Base-by-base conservation (phyloP, 2,888 invertebrate genomes). In the Scaptomyza flava region DNA sequence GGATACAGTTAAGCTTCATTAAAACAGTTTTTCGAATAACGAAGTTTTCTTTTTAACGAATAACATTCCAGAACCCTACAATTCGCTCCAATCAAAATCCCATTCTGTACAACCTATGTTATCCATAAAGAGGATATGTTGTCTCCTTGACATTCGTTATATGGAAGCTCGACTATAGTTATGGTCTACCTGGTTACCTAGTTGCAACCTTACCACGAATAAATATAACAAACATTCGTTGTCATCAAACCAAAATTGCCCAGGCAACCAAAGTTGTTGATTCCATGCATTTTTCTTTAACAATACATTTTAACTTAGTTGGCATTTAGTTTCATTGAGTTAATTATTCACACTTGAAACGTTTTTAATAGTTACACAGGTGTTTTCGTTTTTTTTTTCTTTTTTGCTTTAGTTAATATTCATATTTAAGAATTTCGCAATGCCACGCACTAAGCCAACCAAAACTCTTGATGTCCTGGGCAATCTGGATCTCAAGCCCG, bases 371-470 rank as follows among this genome's bases (percentile, higher is more conserved):
- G 41, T 58, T 54, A 8, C 33, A 33, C 4, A 11, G 9, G 20
- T 41, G 2, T 0, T 33, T 56, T 43, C 23, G 36, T 9, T 12
- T 36, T 53, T 12, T 36, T 53, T 9, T 6, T 14, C 27, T 56
- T 14, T 14, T 6, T 53, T 46, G 5, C 7, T 41, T 63, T 61
- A 11, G 11, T 53, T 23, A 17, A 34, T n/a, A 34, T 3, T 20
- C 6, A 30, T 31, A 23, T 56, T 6, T 8, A 8, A 4, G 54
- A 43, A 42, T 45, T 64, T 71, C 42, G 64, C 33, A 60, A 92
- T 92, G 92, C 91, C 91, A 12, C 91, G 91, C 14, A 85, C 79
- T 3, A 90, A 89, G 66, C 92, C 92, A 3, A 92, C 91, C 14
- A 86, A 80, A 12, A 89, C 81, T 58, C 67, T 92, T 7, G 92